Conservation (phyloP, 2,797 vertebrate species). For the Benthosema pterotum region DNA sequence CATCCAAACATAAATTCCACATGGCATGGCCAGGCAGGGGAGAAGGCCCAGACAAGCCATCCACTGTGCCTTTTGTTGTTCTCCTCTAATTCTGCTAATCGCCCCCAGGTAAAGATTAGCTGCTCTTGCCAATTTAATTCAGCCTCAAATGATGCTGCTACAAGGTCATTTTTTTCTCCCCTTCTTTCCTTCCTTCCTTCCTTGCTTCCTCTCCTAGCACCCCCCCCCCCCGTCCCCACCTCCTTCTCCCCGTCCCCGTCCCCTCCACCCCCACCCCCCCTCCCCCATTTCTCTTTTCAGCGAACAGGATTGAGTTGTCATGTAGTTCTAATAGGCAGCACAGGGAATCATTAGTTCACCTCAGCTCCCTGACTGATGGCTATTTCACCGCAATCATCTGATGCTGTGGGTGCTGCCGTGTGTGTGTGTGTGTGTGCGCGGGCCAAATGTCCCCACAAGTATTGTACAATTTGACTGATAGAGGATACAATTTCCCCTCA, state of each 20-base stretch:
- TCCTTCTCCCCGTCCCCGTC: neutral
- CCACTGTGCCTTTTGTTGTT: slow-evolving; percentile 83
- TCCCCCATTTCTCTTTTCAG: slow-evolving; percentile 68
- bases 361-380: slow-evolving; percentile 96
- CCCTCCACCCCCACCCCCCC: slow-evolving; percentile 28
- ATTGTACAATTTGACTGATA: no score
- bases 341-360: slow-evolving; percentile 98
- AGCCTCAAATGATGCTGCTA: slow-evolving; percentile 93
- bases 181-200: slow-evolving; percentile 50
- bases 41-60: slow-evolving; percentile 63
- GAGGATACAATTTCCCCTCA: no score
- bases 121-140: slow-evolving; percentile 97
- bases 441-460: no score
- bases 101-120: slow-evolving; percentile 97
- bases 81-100: slow-evolving; percentile 94
- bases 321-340: slow-evolving; percentile 99
- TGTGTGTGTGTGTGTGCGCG: neutral
- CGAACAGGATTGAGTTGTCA: slow-evolving; percentile 98
- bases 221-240: slow-evolving; percentile 22
- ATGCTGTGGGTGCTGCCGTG: slow-evolving; percentile 49
- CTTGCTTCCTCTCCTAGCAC: slow-evolving; percentile 42
- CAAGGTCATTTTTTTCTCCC: slow-evolving; percentile 88
- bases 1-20: slow-evolving; percentile 67
- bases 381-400: slow-evolving; percentile 99
- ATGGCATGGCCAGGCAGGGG: slow-evolving; percentile 66